A percentile compares a stretch with the other conserved stretches of the same genome.
These are phyloP conservation scores for Pachypeltis micranthus DNA, from an alignment of 1,140 invertebrate genomes.

Conservation along the genomic window DNA sequence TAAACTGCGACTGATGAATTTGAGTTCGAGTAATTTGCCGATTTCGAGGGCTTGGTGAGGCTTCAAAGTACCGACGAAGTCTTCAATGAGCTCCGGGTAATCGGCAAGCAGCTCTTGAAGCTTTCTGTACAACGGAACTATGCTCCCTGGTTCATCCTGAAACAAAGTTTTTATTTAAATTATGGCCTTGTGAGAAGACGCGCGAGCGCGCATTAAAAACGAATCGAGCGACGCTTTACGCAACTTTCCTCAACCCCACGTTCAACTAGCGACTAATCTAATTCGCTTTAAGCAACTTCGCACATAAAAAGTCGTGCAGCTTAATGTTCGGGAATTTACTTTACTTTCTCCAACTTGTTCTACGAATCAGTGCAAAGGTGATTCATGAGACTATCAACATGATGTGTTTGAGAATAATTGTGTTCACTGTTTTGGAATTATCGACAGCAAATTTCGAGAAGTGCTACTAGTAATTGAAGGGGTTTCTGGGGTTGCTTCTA, in stretches of 20 bases:
- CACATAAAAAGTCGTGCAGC: too few species aligned
- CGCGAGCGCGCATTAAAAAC: background rate
- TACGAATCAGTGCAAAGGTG: too few species aligned
- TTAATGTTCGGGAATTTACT: too few species aligned
- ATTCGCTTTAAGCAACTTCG: too few species aligned
- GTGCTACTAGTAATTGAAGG: too few species aligned
- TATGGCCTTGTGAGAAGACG: background rate
- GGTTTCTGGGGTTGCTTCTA: too few species aligned
- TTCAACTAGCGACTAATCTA: background rate
- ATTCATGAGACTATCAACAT: too few species aligned
- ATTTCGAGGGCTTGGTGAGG: slow-evolving; percentile 13
- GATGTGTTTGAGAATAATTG: too few species aligned
- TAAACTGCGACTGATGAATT: background rate
- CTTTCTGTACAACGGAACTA: slow-evolving; percentile 2
- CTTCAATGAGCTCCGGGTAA: slow-evolving; percentile 6
- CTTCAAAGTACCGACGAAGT: slow-evolving; percentile 13
- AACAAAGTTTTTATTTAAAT: background rate
- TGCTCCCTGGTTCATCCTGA: background rate
- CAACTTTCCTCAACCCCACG: background rate
- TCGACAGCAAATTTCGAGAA: too few species aligned
- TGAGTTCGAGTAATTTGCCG: background rate
- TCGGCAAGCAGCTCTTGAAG: background rate
- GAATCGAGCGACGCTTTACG: background rate
- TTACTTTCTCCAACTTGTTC: too few species aligned
- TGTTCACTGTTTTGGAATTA: too few species aligned